Conservation (phyloP, 2,888 invertebrate species). For the Melinaea marsaeus region DNA sequence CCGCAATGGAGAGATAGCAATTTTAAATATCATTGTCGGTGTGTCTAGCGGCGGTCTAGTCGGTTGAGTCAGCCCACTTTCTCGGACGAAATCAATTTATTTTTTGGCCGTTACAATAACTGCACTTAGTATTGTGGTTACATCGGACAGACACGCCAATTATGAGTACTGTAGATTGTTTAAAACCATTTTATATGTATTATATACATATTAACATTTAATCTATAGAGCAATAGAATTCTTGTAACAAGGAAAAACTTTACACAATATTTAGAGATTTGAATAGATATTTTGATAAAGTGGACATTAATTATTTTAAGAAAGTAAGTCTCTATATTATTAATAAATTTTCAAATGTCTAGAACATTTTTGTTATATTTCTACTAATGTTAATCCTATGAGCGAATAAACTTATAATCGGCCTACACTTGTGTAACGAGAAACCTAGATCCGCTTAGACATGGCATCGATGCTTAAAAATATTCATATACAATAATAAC, state of each 20-base stretch:
- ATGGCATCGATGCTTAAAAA: conserved; percentile 15
- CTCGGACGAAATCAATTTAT: conserved; percentile 54
- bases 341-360: background rate
- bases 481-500: conserved; percentile 9
- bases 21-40: conserved; percentile 28
- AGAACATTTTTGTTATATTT: background rate
- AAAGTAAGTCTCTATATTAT: too few relatives aligned
- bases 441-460: conserved; percentile 18
- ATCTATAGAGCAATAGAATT: too few relatives aligned
- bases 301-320: too few relatives aligned
- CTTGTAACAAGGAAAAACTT: too few relatives aligned
- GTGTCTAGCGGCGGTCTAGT: conserved; percentile 69
- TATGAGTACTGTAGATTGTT: conserved; percentile 54
- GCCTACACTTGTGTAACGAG: conserved; percentile 27
- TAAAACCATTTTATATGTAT: conserved; percentile 17
- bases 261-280: too few relatives aligned
- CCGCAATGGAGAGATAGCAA: conserved; percentile 26
- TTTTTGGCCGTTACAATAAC: conserved; percentile 62
- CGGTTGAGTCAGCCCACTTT: conserved; percentile 67
- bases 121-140: conserved; percentile 58
- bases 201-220: too few relatives aligned
- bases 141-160: conserved; percentile 52
- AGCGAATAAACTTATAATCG: conserved; percentile 27
- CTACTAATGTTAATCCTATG: conserved; percentile 22
- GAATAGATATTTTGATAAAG: too few relatives aligned